These are phyloP conservation scores for Brotula barbata DNA, from an alignment of 2,797 vertebrate species.

Conservation along the genomic window DNA sequence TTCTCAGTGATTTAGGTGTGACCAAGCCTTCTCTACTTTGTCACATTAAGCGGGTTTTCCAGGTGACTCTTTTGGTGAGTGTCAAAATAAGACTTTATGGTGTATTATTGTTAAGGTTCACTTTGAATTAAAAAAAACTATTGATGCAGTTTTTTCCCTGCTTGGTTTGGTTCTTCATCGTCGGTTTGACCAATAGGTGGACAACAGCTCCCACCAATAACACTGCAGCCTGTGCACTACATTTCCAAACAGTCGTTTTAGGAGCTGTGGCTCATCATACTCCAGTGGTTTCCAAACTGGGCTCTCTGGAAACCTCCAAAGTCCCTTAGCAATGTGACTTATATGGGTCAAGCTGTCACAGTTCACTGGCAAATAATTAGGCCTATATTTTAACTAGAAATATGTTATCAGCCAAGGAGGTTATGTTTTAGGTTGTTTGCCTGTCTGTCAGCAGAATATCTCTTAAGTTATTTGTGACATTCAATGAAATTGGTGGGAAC, in stretches of 20 bases:
- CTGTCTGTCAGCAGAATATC: too few relatives aligned
- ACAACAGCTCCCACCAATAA: background rate
- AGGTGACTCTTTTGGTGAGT: slow-evolving; percentile 99
- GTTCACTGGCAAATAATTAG: background rate
- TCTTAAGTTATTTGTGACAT: too few relatives aligned
- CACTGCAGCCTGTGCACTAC: background rate
- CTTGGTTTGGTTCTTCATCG: slow-evolving; percentile 31
- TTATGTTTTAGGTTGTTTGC: too few relatives aligned
- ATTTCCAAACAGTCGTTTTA: background rate
- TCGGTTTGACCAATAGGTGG: background rate
- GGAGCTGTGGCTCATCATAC: background rate
- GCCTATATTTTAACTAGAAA: too few relatives aligned
- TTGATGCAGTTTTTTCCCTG: slow-evolving; percentile 78
- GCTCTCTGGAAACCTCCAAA: background rate
- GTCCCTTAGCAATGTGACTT: too few relatives aligned
- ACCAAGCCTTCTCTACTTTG: slow-evolving; percentile 99
- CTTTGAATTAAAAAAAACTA: slow-evolving; percentile 99
- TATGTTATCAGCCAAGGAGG: too few relatives aligned
- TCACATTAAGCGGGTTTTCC: slow-evolving; percentile 99
- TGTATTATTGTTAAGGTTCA: slow-evolving; percentile 99
- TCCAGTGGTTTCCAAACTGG: background rate
- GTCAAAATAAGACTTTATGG: slow-evolving; percentile 99
- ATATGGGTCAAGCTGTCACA: background rate
- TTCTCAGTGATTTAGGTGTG: slow-evolving; percentile 99
- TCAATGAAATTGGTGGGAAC: too few relatives aligned